Base-by-base conservation (phyloP, 2,888 invertebrate genomes). In the Monopis laevigella region DNA sequence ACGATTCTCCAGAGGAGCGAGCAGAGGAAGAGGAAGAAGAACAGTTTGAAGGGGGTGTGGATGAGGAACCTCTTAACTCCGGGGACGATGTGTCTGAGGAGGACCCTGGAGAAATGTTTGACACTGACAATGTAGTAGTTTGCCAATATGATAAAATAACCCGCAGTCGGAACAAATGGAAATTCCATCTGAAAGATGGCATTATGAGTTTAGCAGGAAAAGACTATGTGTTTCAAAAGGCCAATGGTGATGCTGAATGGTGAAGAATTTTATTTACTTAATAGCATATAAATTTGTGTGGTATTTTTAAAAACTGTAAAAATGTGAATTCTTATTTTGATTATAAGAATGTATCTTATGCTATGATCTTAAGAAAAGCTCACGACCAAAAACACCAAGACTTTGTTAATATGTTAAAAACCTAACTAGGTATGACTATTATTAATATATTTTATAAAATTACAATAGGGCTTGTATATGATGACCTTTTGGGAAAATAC, bases 101-200 rank as follows among this genome's bases (percentile, higher is more conserved):
- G 58, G 93, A 96, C 62, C 90, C 94, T 0, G 85, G 89, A 47
- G 97, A 98, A 68, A 85, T 98, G 65, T 99, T 98, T 81, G 98
- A 99, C 58, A 97, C 98, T 29, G 98, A 99, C 55, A 98, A 99
- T 83, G 98, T 99, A 43, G 96, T 99, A 46, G 98, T 99, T 45
- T 99, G 99, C 71, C 99, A 99, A 74, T 99, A 98, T 80, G 99
- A 99, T 80, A 99, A 99, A 93, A 97, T 99, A 46, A 97, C 97
- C 49, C 88, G 99, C 67, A 97, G 94, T 68, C 89, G 98, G 59
- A 98, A 97, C 74, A 96, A 96, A 74, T 99, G 99, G 99, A 99
- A 98, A 83, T 98, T 99, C 72, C 94, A 96, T 71, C 83, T 99
- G 49, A 99, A 99, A 82, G 99, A 99, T 81, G 99, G 99, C 45